phyloP scores from a whole-genome alignment of 2,113 vertebrate species.

The Lamprotornis superbus region DNA sequence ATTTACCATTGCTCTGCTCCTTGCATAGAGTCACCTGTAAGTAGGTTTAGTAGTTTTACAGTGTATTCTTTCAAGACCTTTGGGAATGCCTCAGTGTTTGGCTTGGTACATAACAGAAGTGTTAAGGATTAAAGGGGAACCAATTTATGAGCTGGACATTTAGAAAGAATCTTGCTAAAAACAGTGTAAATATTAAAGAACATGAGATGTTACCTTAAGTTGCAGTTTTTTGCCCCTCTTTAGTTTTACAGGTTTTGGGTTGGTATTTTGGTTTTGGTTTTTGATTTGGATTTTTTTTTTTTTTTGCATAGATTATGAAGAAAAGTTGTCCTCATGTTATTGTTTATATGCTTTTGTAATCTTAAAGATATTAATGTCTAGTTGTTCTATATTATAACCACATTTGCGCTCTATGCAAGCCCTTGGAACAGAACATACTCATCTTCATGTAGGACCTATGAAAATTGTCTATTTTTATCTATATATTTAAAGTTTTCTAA shows the following conservation, averaged over 20 bases:
- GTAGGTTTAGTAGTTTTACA: constrained; percentile 75
- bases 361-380: constrained; percentile 80
- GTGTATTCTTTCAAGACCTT: constrained; percentile 68
- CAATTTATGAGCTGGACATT: constrained; percentile 64
- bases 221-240: constrained; percentile 66
- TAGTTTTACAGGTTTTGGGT: constrained; percentile 69
- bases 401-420: constrained; percentile 85
- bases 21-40: constrained; percentile 78
- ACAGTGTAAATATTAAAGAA: constrained; percentile 78
- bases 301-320: constrained; percentile 72
- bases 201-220: constrained; percentile 74
- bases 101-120: constrained; percentile 71
- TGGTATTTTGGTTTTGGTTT: constrained; percentile 51
- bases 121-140: constrained; percentile 63
- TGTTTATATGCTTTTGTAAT: constrained; percentile 81
- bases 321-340: constrained; percentile 77
- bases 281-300: constrained; percentile 13
- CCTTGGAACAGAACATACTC: constrained; percentile 84
- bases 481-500: constrained; percentile 91
- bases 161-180: constrained; percentile 75
- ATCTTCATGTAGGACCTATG: constrained; percentile 87
- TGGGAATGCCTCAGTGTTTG: constrained; percentile 77
- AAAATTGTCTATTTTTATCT: constrained; percentile 91
- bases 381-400: constrained; percentile 84
- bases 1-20: constrained; percentile 74